Percentiles rank a stretch among this genome's conserved stretches.
Evolutionary conservation across 1,140 invertebrate genomes (phyloP).

Genomic region (Drosophila sturtevanti): DNA sequence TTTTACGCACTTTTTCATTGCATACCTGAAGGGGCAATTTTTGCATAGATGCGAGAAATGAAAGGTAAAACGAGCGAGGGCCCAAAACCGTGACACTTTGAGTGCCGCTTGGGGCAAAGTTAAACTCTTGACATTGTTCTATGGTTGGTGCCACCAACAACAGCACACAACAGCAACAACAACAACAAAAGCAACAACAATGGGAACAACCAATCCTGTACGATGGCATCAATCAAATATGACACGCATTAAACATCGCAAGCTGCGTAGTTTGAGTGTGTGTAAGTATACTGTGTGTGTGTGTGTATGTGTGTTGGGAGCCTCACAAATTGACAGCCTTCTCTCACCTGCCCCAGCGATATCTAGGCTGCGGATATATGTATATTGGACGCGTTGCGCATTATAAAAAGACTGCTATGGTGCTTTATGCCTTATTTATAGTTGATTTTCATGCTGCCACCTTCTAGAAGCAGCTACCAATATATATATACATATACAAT

Average conservation of each 20-base stretch:
- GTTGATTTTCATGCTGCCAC: constrained; percentile 41
- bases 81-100: constrained; percentile 45
- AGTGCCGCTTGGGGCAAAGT: constrained; percentile 67
- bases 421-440: constrained; percentile 56
- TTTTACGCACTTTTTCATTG: constrained; percentile 68
- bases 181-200: background rate
- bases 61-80: constrained; percentile 14
- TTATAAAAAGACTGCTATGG: constrained; percentile 45
- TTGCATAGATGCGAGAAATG: constrained; percentile 18
- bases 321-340: constrained; percentile 47
- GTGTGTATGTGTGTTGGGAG: background rate
- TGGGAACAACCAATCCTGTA: background rate
- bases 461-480: constrained; percentile 21
- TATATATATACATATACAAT: constrained; percentile 28
- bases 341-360: constrained; percentile 1
- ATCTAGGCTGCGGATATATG: constrained; percentile 17
- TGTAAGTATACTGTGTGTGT: constrained; percentile 9
- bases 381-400: constrained; percentile 41
- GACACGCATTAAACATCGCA: constrained; percentile 78
- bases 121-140: constrained; percentile 78
- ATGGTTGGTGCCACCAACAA: constrained; percentile 7
- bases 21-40: constrained; percentile 74
- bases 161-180: background rate
- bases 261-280: constrained; percentile 14
- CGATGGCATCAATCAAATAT: constrained; percentile 77